Evolutionary conservation across 35 echinoderm and acorn worm species (phyloP).

Genomic region (Antedon bifida): DNA sequence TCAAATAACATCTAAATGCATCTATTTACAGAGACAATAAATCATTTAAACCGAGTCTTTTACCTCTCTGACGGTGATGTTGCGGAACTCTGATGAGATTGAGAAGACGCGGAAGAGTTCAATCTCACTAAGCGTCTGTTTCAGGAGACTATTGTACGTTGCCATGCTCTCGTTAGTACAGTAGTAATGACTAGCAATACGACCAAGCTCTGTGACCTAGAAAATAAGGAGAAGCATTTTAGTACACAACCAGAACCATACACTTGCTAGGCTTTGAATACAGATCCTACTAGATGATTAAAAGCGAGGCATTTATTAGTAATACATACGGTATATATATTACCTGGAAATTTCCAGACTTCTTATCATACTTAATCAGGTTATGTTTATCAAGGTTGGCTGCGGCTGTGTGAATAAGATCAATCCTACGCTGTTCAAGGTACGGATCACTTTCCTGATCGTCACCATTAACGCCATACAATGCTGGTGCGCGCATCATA

Average conservation of each 20-base stretch:
- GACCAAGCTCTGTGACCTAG: constrained; percentile 89
- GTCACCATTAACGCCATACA: constrained; percentile 69
- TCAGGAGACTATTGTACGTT: constrained; percentile 89
- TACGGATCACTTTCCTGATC: constrained; percentile 71
- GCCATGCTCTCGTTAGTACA: constrained; percentile 92
- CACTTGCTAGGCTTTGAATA: too few relatives aligned
- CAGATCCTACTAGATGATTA: too few relatives aligned
- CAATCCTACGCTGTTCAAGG: constrained; percentile 73
- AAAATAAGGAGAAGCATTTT: not conserved
- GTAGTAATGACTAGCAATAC: constrained; percentile 97
- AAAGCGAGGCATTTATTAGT: too few relatives aligned
- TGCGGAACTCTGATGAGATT: constrained; percentile 83
- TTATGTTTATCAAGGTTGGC: constrained; percentile 79
- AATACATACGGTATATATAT: not conserved
- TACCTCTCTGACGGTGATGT: constrained; percentile 96
- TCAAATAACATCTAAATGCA: too few relatives aligned
- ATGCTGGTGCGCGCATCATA: constrained; percentile 81
- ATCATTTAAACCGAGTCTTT: too few relatives aligned
- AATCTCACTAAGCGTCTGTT: constrained; percentile 91
- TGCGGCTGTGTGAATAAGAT: constrained; percentile 70
- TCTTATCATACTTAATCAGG: constrained; percentile 84
- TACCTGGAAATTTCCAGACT: constrained; percentile 91
- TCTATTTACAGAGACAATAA: too few relatives aligned
- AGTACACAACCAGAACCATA: not conserved
- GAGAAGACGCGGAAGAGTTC: constrained; percentile 95